Evolutionary conservation across 2,888 invertebrate genomes (phyloP).

Genomic region (Crossocerus cetratus): DNA sequence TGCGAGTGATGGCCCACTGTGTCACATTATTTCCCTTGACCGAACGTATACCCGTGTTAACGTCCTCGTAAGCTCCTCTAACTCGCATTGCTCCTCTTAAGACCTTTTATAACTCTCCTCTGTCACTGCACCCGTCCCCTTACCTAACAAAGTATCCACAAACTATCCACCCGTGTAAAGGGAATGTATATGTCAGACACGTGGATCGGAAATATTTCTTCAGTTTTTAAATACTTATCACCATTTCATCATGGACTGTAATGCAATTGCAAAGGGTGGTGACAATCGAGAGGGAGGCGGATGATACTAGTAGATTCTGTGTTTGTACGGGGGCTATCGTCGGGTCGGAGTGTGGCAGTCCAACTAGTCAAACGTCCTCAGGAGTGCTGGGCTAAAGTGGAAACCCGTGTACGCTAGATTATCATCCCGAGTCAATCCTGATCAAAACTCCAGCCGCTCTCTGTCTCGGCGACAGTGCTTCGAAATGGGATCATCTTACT

Average conservation of each 20-base stretch:
- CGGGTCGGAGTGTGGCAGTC: conserved; percentile 8
- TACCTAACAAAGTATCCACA: not conserved
- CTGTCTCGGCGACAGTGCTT: not conserved
- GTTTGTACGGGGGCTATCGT: conserved; percentile 3
- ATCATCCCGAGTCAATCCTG: conserved; percentile 76
- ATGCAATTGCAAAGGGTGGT: too few relatives aligned
- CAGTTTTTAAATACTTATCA: too few relatives aligned
- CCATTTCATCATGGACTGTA: too few relatives aligned
- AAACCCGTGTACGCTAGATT: conserved; percentile 76
- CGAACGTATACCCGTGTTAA: not conserved
- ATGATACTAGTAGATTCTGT: too few relatives aligned
- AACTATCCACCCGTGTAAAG: not conserved
- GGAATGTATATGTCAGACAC: too few relatives aligned
- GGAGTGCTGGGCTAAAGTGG: conserved; percentile 70
- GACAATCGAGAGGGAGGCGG: too few relatives aligned
- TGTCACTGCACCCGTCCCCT: not conserved
- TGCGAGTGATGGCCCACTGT: conserved; percentile 30
- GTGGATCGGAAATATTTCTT: too few relatives aligned
- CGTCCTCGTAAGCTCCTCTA: conserved; percentile 4
- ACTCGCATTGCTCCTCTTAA: not conserved
- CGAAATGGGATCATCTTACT: conserved; percentile 23
- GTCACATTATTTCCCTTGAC: conserved; percentile 2
- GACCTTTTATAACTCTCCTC: not conserved
- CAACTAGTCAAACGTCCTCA: conserved; percentile 52
- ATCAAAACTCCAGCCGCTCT: conserved; percentile 60